A percentile compares a stretch with the other conserved stretches of the same genome.
Evolutionary conservation across 1,140 invertebrate genomes (phyloP).

Genomic region (Rhopalosiphum maidis): DNA sequence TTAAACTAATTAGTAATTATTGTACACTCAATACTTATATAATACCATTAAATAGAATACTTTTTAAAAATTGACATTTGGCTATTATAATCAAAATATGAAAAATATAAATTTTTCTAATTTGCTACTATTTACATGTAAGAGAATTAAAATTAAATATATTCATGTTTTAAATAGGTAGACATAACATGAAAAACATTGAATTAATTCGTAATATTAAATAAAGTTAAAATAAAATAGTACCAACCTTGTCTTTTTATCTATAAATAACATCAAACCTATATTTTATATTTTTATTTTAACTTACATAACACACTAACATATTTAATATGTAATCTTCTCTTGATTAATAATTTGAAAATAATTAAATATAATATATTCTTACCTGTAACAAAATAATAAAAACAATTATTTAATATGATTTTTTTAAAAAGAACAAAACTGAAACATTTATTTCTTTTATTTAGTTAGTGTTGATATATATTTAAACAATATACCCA

Average conservation of each 20-base stretch:
- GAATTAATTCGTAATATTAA: neutral
- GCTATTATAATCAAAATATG: neutral
- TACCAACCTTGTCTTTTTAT: too few species aligned
- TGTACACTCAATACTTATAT: neutral
- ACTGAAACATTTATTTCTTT: neutral
- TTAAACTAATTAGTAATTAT: neutral
- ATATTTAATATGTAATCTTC: neutral
- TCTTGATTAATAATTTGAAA: neutral
- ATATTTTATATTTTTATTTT: neutral
- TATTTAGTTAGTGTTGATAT: neutral
- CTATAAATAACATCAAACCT: too few species aligned
- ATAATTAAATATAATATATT: neutral
- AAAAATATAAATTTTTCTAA: neutral
- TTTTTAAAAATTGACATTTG: neutral
- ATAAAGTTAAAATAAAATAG: neutral
- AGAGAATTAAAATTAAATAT: neutral
- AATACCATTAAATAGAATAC: neutral
- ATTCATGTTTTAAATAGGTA: neutral
- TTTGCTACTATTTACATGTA: neutral
- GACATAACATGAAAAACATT: neutral
- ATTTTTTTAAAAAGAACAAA: neutral
- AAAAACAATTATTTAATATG: neutral
- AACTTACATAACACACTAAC: neutral
- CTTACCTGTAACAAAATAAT: neutral
- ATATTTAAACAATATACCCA: neutral